phyloP scores from a whole-genome alignment of 1,140 invertebrate species.

The Euura saliciscinereae region DNA sequence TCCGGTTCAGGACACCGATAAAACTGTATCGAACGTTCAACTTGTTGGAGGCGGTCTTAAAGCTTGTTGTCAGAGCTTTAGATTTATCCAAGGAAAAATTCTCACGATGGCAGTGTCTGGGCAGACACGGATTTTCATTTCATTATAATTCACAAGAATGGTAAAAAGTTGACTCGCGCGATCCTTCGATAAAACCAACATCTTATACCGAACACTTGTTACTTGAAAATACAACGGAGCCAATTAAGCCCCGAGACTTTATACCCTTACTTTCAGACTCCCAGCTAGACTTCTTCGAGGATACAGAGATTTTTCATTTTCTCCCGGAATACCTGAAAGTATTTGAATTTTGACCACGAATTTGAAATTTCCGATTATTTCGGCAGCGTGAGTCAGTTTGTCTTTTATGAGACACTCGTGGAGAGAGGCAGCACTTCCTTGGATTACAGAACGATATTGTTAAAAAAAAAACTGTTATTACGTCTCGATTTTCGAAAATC shows the following conservation, averaged over 20 bases:
- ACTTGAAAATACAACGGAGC: slow-evolving; percentile 2
- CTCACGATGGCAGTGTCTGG: not conserved
- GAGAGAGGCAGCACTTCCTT: too few species aligned
- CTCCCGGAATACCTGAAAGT: too few species aligned
- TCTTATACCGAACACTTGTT: not conserved
- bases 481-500: too few species aligned
- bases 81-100: not conserved
- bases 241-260: not conserved
- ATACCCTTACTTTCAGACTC: not conserved
- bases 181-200: slow-evolving; percentile 1
- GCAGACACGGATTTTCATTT: not conserved
- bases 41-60: not conserved
- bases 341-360: too few species aligned
- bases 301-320: too few species aligned
- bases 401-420: too few species aligned
- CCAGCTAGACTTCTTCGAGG: not conserved
- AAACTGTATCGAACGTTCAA: not conserved
- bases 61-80: not conserved
- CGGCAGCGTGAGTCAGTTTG: too few species aligned
- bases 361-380: too few species aligned
- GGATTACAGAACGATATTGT: not conserved
- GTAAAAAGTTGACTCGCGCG: not conserved
- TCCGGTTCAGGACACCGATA: not conserved
- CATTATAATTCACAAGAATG: too few species aligned
- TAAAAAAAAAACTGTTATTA: too few species aligned